Base-by-base conservation (phyloP, 2,888 invertebrate species). In the Smittia sp. region DNA sequence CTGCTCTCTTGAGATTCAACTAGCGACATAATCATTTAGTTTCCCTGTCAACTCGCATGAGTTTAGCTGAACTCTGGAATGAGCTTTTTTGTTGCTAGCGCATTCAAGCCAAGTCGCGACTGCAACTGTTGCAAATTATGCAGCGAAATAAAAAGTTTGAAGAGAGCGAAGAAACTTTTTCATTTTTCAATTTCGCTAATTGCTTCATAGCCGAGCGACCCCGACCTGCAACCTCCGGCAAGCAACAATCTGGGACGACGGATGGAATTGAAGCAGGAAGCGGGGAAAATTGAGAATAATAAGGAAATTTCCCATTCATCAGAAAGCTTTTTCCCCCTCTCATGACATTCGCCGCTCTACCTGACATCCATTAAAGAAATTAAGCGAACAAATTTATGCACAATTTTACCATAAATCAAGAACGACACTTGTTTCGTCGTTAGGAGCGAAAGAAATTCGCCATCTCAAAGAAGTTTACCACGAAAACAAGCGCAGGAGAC, bases 331-430 rank as follows among this genome's bases (percentile, higher is more conserved):
- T 20, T n/a, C 22, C 22, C 58, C 58, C 58, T 4, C 22, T 58
- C 58, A 7, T 58, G 13, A 13, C 58, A 46, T 46, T 46, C 15
- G 52, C 46, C n/a, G 3, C 22, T 9, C 72, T 62, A 62, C 72
- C 72, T 72, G 72, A 15, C 27, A 32, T 54, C 72, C 72, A 72
- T 72, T 72, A 62, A 72, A 72, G 72, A 72, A 72, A 72, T 72
- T 58, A 72, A 24, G 39, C 39, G 38, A 58, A 72, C 25, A 46
- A 67, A 67, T 67, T 67, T 67, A 67, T 67, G 41, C 67, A 67
- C 39, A 24, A 67, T 24, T 67, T 67, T 67, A 52, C 54, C 69
- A 69, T 69, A 69, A 69, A 69, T 69, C 69, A 69, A 52, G 27
- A 69, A 27, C 24, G 69, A 69, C 69, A 70, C n/a, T 58, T 70